phyloP scores from a whole-genome alignment of 2,797 vertebrate species.

The Tadarida brasiliensis region DNA sequence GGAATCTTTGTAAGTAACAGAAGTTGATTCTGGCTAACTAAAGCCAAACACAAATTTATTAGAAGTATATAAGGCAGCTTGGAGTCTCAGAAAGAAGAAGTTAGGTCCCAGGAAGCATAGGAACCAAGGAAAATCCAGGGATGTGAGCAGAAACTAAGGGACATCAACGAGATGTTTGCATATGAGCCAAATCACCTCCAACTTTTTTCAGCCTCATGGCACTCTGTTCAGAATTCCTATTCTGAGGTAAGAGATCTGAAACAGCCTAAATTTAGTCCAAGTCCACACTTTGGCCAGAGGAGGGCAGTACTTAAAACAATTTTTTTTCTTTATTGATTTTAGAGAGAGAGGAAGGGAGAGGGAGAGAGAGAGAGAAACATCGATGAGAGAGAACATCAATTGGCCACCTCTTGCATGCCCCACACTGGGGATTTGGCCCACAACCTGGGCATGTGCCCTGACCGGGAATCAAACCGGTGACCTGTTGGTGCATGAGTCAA shows the following conservation, averaged over 20 bases:
- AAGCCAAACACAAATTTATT: neutral
- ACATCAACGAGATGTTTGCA: neutral
- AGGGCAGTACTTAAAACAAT: neutral
- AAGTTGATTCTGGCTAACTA: constrained; percentile 13
- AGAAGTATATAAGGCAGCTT: neutral
- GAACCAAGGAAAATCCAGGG: neutral
- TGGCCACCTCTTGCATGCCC: too few relatives aligned
- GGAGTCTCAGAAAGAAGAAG: neutral
- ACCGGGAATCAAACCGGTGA: too few relatives aligned
- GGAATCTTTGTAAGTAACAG: neutral
- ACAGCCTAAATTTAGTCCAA: neutral
- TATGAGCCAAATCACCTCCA: neutral
- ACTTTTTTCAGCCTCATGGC: neutral
- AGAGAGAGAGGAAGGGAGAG: too few relatives aligned
- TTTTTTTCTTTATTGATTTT: too few relatives aligned
- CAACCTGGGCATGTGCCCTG: too few relatives aligned
- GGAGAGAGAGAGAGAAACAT: too few relatives aligned
- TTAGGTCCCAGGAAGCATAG: neutral
- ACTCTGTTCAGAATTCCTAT: neutral
- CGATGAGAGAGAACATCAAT: too few relatives aligned
- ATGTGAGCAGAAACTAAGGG: neutral
- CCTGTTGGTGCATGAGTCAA: too few relatives aligned
- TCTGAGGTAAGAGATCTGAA: neutral
- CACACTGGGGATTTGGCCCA: too few relatives aligned
- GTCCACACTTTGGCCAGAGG: neutral